phyloP scores from a whole-genome alignment of 2,888 invertebrate species.

The Baronia brevicornis region DNA sequence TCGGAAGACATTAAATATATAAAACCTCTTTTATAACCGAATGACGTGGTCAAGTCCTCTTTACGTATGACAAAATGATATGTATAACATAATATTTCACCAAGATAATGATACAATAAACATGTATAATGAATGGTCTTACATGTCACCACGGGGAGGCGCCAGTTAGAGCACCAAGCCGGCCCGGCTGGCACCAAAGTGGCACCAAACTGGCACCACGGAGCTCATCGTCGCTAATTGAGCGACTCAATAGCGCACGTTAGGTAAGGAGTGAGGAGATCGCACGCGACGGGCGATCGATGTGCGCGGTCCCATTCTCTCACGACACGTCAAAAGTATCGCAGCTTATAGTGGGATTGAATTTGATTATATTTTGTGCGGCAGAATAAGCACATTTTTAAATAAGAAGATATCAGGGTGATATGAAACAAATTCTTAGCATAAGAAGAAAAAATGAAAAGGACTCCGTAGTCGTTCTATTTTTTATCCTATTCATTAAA shows the following conservation, averaged over 20 bases:
- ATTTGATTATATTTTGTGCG: too few species aligned
- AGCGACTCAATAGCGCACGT: conserved; percentile 13
- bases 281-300: conserved; percentile 11
- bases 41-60: conserved; percentile 6
- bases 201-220: too few species aligned
- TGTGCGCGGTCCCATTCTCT: conserved; percentile 9
- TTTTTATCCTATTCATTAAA: too few species aligned
- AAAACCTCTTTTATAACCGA: conserved; percentile 4
- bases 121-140: conserved; percentile 2
- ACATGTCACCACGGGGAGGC: conserved; percentile 27
- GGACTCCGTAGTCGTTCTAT: too few species aligned
- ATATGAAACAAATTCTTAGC: too few species aligned
- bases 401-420: too few species aligned
- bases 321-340: conserved; percentile 15
- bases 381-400: too few species aligned
- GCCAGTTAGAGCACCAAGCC: conserved; percentile 18
- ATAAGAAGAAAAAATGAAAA: too few species aligned
- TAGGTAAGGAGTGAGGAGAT: conserved; percentile 9
- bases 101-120: conserved; percentile 10
- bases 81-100: conserved; percentile 10
- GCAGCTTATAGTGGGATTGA: too few species aligned
- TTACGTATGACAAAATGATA: conserved; percentile 8
- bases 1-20: conserved; percentile 6
- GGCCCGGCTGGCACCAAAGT: conserved; percentile 4
- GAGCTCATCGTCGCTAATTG: conserved; percentile 12